A percentile compares a stretch with the other conserved stretches of the same genome.
phyloP scores from a whole-genome alignment of 2,113 vertebrate genomes.

The Petrocephalus zakoni region DNA sequence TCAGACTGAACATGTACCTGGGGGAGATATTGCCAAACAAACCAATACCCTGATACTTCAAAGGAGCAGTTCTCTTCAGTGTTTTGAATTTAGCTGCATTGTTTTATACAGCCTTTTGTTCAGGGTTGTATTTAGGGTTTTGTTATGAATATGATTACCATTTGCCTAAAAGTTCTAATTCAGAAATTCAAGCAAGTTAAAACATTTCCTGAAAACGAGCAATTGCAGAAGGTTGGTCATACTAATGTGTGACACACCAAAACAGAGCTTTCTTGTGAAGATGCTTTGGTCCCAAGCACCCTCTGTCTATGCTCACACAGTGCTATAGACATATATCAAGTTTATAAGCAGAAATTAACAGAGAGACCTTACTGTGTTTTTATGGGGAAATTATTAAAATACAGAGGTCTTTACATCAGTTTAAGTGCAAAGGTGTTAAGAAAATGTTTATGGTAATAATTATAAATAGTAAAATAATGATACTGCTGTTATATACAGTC shows the following conservation, averaged over 20 bases:
- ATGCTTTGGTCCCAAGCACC: background rate
- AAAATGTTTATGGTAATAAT: background rate
- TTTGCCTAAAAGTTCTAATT: background rate
- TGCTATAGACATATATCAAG: background rate
- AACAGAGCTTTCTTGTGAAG: background rate
- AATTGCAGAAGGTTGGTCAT: background rate
- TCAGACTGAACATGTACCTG: background rate
- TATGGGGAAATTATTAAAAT: background rate
- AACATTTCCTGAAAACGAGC: background rate
- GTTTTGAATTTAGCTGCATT: background rate
- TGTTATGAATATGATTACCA: background rate
- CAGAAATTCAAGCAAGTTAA: background rate
- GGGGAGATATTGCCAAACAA: background rate
- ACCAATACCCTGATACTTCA: background rate
- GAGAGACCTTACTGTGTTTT: background rate
- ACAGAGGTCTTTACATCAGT: background rate
- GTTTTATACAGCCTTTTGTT: background rate
- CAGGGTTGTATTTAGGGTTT: background rate
- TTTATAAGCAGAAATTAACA: background rate
- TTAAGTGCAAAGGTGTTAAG: background rate
- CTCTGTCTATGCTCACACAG: background rate
- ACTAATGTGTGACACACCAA: background rate
- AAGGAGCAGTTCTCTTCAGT: background rate
- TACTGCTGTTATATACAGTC: background rate
- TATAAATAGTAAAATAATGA: background rate